A percentile compares a stretch with the other conserved stretches of the same genome.
These are phyloP conservation scores for Sphaerophoria taeniata DNA, from an alignment of 2,888 invertebrate genomes.

Conservation along the genomic window DNA sequence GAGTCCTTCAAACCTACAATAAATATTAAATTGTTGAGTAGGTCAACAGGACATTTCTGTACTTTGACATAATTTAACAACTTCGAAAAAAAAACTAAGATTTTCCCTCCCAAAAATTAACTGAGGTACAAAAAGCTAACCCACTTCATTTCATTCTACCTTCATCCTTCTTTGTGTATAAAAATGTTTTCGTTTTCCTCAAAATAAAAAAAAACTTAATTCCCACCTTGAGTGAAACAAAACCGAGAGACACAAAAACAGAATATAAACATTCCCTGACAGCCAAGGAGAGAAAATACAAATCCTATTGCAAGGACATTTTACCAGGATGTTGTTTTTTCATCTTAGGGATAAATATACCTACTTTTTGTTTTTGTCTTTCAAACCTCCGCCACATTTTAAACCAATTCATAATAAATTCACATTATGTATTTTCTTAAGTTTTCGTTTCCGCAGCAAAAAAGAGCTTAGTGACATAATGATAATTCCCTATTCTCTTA, in stretches of 20 bases:
- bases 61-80: no score
- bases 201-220: conserved; percentile 2
- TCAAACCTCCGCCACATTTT: background rate
- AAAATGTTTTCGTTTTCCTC: conserved; percentile 1
- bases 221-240: conserved; percentile 1
- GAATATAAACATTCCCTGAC: conserved; percentile 24
- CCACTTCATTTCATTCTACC: no score
- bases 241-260: background rate
- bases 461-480: conserved; percentile 47
- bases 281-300: conserved; percentile 9
- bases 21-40: no score
- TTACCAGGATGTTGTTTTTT: conserved; percentile 30
- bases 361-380: conserved; percentile 4
- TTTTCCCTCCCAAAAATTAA: no score
- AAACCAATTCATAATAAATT: conserved; percentile 40
- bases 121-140: no score
- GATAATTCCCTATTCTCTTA: conserved; percentile 44
- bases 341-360: background rate
- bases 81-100: no score
- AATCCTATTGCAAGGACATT: conserved; percentile 38
- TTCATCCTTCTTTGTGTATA: background rate
- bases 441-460: conserved; percentile 39
- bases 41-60: no score
- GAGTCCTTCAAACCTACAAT: no score
- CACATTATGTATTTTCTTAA: conserved; percentile 46